Evolutionary conservation across 2,113 vertebrate genomes (phyloP), one percentile per base, ranked within the genome.

Genomic region (Cebidichthys violaceus): DNA sequence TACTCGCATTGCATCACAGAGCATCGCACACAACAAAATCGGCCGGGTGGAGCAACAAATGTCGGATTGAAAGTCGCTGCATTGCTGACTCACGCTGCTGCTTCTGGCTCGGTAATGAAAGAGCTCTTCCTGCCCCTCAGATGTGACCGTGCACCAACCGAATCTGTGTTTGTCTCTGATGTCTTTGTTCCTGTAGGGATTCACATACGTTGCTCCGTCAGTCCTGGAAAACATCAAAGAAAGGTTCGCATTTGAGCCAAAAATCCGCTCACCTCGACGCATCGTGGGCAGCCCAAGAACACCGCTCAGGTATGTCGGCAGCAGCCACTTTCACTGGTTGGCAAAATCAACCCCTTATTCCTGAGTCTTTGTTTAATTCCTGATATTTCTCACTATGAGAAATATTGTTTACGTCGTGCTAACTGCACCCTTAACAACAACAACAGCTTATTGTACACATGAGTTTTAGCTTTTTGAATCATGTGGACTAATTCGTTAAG

Each of bases 181-280:
- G 4, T 24, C 11, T 66, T 27, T 67, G 10, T 74, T 77, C n/a
- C 65, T 47, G 68, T 73, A 99, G 98, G 98, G 98, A 88, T 99
- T 99, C 87, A 99, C 98, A 0, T 99, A 99, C 3, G 98, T 99
- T 86, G 98, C 98, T 94, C 98, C 98, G 62, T 99, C 98, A 80
- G 98, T 99, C 93, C 96, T 99, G 95, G 98, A 99, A 95, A 99
- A 98, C 9, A 96, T 99, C 71, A 99, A 99, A 96, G 98, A 99
- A 92, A 97, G 95, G 92, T 99, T 99, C 95, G 97, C 97, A 60
- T 99, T 96, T 89, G 98, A 99, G 96, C 97, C 98, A 96, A 99
- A 98, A 96, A 97, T 99, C 75, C 96, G 98, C 90, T 99, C 98
- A 59, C 98, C 98, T 90, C 96, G 97, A 77, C 96, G 98, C 92